Evolutionary conservation across 2,113 vertebrate genomes (phyloP), one percentile per base, ranked within the genome.

Genomic region (Erinaceus europaeus): DNA sequence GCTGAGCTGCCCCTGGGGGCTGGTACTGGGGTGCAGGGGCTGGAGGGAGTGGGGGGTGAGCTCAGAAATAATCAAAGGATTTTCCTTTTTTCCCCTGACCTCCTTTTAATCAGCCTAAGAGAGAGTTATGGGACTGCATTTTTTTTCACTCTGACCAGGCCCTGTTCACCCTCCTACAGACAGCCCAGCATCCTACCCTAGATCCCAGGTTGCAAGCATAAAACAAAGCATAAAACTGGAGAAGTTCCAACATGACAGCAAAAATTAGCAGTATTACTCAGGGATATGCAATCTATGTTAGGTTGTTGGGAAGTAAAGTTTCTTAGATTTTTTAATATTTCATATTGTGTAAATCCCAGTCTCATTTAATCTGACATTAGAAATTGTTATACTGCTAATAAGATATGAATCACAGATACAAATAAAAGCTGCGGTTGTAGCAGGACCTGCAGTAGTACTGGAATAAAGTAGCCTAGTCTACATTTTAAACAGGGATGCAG

Each of bases 281-380:
- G 65, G 23, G 6, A 27, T 18, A 72, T 40, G 76, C 20, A 36
- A 34, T 73, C 20, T 68, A 52, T 59, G 57, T 88, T n/a, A 52
- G 32, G 48, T 21, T 76, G 15, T 42, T 84, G 9, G 20, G 38
- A 69, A 21, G 11, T 46, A 68, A 87, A 77, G 9, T 48, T 81
- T 32, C 44, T 67, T 84, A 57, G 13, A n/a, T 34, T 80, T 65
- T 44, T n/a, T 48, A 3, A 34, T 65, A 53, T 55, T 0, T 64
- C 11, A 4, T 71, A 71, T 64, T 89, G 40, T 79, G 88, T 91
- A 84, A 72, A 44, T 84, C 86, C 89, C 68, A 81, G n/a, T 29
- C 76, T 68, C 34, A 64, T 10, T 76, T 89, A 83, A 89, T 86
- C 52, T 89, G 21, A n/a, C 76, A 91, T 91, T 86, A 72, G 68